phyloP scores from a whole-genome alignment of 2,888 invertebrate species.

The Epistrophe eligans region DNA sequence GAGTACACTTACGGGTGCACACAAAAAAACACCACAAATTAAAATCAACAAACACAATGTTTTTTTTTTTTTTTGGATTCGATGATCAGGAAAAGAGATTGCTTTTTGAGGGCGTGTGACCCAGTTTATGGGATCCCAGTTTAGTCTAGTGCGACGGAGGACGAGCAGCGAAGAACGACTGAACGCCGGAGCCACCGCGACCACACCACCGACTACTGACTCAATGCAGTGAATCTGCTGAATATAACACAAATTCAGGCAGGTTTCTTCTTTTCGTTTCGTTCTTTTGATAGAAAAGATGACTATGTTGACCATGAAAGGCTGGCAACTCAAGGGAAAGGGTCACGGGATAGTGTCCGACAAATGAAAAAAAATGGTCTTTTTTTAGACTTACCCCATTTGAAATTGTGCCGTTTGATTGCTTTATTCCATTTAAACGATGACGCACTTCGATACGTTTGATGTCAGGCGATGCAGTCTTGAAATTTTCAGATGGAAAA shows the following conservation, averaged over 20 bases:
- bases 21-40: constrained; percentile 1
- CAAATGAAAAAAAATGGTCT: not conserved
- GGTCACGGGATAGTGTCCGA: not conserved
- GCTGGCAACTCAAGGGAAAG: not conserved
- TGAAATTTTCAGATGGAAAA: constrained; percentile 58
- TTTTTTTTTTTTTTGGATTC: not conserved
- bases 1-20: not conserved
- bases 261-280: not conserved
- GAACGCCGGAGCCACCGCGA: not conserved
- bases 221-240: constrained; percentile 1
- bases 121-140: constrained; percentile 56
- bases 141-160: constrained; percentile 20
- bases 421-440: constrained; percentile 62
- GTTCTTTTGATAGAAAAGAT: not conserved
- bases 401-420: constrained; percentile 53
- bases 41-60: not conserved
- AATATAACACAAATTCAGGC: not conserved
- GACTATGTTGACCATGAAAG: constrained; percentile 57
- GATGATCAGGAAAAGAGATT: constrained; percentile 24
- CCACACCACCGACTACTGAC: constrained; percentile 6
- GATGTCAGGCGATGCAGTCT: constrained; percentile 49
- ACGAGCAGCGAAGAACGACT: not conserved
- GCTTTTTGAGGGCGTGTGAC: constrained; percentile 52
- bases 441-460: constrained; percentile 59
- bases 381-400: constrained; percentile 55